phyloP scores from a whole-genome alignment of 30 jellyfish, hydroid and myxozoan species.

The Cassiopea andromeda region DNA sequence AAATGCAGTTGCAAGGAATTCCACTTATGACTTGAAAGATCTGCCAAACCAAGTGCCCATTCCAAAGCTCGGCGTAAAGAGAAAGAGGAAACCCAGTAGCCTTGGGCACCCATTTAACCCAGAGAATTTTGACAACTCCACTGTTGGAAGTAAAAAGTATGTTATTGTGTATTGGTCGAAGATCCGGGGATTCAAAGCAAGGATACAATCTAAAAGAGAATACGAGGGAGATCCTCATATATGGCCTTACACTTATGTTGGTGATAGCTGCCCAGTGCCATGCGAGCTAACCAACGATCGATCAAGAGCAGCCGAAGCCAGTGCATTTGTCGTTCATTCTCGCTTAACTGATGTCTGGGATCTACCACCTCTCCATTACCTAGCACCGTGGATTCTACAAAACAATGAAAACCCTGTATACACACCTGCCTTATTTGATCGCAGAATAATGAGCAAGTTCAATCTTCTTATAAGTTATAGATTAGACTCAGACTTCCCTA shows the following conservation, averaged over 20 bases:
- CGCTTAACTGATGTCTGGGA: constrained; percentile 97
- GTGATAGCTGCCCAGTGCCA: constrained; percentile 92
- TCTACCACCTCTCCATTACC: constrained; percentile 88
- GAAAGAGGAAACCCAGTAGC: constrained; percentile 66
- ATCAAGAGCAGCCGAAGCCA: constrained; percentile 90
- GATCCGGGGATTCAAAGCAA: constrained; percentile 90
- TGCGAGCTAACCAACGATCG: constrained; percentile 95
- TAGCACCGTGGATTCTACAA: constrained; percentile 99
- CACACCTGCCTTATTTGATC: constrained; percentile 96
- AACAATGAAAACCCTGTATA: constrained; percentile 98
- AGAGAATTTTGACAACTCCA: constrained; percentile 81
- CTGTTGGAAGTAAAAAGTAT: constrained; percentile 80
- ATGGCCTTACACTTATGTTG: constrained; percentile 98
- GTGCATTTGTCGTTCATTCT: constrained; percentile 98
- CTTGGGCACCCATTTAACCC: constrained; percentile 95
- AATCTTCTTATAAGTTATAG: constrained; percentile 90
- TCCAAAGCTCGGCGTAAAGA: neutral
- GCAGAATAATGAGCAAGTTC: constrained; percentile 91
- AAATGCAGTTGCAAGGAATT: neutral
- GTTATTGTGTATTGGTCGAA: constrained; percentile 95
- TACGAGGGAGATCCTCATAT: constrained; percentile 88
- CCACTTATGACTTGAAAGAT: neutral
- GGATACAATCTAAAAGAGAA: constrained; percentile 86
- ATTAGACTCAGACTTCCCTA: constrained; percentile 96
- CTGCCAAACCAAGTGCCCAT: neutral